Percentiles rank a stretch among this genome's conserved stretches.
These are phyloP conservation scores for Nysson spinosus DNA, from an alignment of 2,888 invertebrate species.

Conservation along the genomic window DNA sequence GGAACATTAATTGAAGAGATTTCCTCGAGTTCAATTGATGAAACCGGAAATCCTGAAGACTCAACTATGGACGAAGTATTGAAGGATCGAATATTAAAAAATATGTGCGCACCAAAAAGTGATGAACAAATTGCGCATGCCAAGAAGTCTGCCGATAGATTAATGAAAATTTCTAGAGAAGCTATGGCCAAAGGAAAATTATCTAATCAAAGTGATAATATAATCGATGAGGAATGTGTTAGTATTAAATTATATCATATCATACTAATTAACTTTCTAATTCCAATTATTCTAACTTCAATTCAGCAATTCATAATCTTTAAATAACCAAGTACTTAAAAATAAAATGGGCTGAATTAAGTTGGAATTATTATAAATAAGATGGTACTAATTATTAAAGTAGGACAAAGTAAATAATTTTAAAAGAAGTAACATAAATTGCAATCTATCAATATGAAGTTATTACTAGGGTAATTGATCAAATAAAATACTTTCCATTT, in stretches of 20 bases:
- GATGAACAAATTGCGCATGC: conserved; percentile 40
- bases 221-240: conserved; percentile 8
- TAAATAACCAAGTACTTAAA: no score
- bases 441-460: no score
- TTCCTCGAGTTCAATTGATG: conserved; percentile 8
- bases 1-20: conserved; percentile 36
- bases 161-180: conserved; percentile 38
- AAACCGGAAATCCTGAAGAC: conserved; percentile 1
- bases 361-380: no score
- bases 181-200: conserved; percentile 52
- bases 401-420: no score
- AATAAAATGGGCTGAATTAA: no score
- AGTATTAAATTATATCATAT: conserved; percentile 1
- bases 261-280: background rate
- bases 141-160: conserved; percentile 43
- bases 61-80: conserved; percentile 29
- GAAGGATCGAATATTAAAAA: conserved; percentile 41
- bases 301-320: no score
- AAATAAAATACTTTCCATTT: no score
- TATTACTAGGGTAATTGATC: no score
- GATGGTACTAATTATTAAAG: no score
- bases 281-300: background rate
- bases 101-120: conserved; percentile 41
- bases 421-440: no score
- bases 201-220: background rate